phyloP scores from a whole-genome alignment of 2,888 invertebrate genomes.

The Polietes domitor region DNA sequence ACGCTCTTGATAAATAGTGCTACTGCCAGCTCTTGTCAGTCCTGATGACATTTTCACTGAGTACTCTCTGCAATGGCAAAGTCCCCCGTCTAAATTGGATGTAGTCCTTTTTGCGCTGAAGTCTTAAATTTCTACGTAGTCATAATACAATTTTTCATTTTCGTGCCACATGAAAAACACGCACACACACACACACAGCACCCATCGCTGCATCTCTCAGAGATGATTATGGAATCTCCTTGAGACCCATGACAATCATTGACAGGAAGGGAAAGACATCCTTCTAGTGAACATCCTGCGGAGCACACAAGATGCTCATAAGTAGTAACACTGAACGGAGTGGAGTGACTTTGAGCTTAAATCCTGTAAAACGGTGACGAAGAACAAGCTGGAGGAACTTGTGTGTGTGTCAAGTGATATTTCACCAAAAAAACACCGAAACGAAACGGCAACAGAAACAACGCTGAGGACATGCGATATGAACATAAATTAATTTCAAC shows the following conservation, averaged over 20 bases:
- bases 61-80: no score
- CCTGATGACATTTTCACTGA: no score
- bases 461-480: not conserved
- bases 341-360: not conserved
- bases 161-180: not conserved
- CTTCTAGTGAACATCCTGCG: not conserved
- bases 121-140: not conserved
- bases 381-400: no score
- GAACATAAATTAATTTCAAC: conserved; percentile 13
- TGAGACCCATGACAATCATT: conserved; percentile 22
- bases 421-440: not conserved
- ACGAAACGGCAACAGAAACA: not conserved
- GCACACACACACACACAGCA: not conserved
- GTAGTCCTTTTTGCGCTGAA: not conserved
- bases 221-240: not conserved
- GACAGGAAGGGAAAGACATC: conserved; percentile 6
- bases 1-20: no score
- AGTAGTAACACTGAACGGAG: not conserved
- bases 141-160: conserved; percentile 38
- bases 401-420: not conserved
- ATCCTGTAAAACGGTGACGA: not conserved
- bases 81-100: not conserved
- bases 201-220: not conserved
- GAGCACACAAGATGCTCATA: not conserved
- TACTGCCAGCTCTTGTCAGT: no score